These are phyloP conservation scores for Colinus virginianus DNA, from an alignment of 2,113 vertebrate genomes.

Conservation along the genomic window DNA sequence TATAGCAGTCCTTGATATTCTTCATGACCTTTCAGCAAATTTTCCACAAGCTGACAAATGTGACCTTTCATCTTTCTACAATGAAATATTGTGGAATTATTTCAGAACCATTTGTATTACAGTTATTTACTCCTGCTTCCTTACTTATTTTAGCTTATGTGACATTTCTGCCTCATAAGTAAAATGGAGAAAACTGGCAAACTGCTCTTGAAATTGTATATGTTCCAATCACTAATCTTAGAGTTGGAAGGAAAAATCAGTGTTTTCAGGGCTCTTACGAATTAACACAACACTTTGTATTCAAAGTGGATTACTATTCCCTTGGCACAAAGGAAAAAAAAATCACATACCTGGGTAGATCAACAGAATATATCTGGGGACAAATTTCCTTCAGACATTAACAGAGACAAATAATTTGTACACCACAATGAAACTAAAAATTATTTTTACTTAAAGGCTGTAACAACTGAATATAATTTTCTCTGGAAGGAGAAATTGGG, in stretches of 20 bases:
- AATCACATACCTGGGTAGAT: conserved; percentile 19
- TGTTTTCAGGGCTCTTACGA: conserved; percentile 26
- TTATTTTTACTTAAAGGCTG: conserved; percentile 65
- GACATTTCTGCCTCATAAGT: conserved; percentile 10
- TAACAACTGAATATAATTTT: conserved; percentile 38
- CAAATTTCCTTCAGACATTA: conserved; percentile 68
- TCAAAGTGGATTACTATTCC: conserved; percentile 36
- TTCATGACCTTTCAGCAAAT: neutral
- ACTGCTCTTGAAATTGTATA: conserved; percentile 2
- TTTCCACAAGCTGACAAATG: neutral
- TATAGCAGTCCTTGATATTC: neutral
- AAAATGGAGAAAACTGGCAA: conserved; percentile 12
- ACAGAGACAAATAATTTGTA: conserved; percentile 60
- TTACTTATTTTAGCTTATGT: neutral
- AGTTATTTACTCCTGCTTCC: neutral
- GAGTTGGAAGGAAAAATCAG: conserved; percentile 49
- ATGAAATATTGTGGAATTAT: neutral
- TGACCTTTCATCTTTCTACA: neutral
- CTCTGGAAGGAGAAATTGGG: conserved; percentile 14
- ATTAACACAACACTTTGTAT: conserved; percentile 47
- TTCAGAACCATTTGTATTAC: neutral
- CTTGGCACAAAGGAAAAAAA: conserved; percentile 23
- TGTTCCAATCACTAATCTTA: conserved; percentile 22
- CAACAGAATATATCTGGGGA: neutral
- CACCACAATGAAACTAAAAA: conserved; percentile 40